phyloP scores from a whole-genome alignment of 2,797 vertebrate species.

The Sebastes umbrosus region DNA sequence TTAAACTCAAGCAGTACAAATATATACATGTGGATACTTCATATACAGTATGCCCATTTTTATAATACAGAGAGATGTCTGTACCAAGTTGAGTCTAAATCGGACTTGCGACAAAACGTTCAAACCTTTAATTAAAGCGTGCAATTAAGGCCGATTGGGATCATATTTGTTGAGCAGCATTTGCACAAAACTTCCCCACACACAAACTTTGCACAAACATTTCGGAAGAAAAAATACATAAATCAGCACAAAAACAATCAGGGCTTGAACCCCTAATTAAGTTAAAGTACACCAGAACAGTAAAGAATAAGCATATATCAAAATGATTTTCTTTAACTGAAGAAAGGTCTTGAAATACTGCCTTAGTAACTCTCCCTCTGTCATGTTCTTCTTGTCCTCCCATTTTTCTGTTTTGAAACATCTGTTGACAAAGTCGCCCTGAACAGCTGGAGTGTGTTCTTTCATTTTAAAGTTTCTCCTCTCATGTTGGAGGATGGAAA shows the following conservation, averaged over 20 bases:
- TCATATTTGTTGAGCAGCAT: no score
- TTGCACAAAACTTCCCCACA: no score
- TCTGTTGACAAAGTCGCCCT: conserved; percentile 2
- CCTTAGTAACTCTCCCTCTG: background rate
- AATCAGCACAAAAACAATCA: no score
- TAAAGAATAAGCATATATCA: background rate
- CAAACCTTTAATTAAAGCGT: no score
- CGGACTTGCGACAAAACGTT: no score
- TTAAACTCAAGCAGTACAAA: conserved; percentile 27
- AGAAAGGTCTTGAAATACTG: background rate
- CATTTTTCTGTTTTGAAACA: background rate
- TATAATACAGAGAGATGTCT: no score
- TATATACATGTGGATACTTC: conserved; percentile 30
- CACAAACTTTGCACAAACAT: no score
- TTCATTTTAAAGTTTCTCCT: background rate
- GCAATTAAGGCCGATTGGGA: no score
- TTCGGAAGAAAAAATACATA: no score
- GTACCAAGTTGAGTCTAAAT: no score
- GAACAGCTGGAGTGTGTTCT: conserved; percentile 12
- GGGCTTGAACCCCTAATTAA: no score
- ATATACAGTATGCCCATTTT: background rate
- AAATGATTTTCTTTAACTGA: background rate
- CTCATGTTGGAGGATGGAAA: conserved; percentile 6
- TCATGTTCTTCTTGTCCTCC: background rate
- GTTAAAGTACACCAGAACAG: background rate